These are phyloP conservation scores for Oncorhynchus gorbuscha DNA, from an alignment of 2,113 vertebrate species.

Conservation along the genomic window DNA sequence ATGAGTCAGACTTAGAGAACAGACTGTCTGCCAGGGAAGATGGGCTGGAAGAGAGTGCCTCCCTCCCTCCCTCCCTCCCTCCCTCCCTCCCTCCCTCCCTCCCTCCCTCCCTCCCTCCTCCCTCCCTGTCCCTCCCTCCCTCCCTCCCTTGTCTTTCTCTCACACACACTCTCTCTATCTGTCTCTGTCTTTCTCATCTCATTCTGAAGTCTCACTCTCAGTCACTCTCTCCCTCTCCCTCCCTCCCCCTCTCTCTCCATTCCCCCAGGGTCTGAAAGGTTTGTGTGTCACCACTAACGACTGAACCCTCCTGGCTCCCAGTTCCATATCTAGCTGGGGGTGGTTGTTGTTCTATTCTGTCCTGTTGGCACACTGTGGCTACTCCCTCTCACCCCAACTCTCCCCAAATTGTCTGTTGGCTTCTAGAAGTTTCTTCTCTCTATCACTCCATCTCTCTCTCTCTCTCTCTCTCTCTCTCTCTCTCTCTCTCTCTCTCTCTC, in stretches of 20 bases:
- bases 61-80: background rate
- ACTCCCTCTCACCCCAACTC: background rate
- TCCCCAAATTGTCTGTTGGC: background rate
- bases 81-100: background rate
- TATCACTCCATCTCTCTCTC: background rate
- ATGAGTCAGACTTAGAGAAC: background rate
- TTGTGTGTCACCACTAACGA: no score
- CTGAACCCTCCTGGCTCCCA: background rate
- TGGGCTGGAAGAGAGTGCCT: no score
- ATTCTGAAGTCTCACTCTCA: background rate
- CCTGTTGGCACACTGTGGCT: background rate
- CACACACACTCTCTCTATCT: background rate
- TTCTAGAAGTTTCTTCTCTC: background rate
- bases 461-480: background rate
- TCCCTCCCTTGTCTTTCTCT: no score
- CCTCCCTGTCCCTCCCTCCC: no score
- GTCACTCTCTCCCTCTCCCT: background rate
- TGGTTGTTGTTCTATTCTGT: slow-evolving; percentile 3
- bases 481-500: background rate
- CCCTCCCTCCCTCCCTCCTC: background rate
- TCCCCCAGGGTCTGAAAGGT: background rate
- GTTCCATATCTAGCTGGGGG: background rate
- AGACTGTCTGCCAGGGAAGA: background rate
- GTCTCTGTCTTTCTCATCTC: background rate
- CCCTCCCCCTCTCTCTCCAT: background rate